Conservation (phyloP, 2,113 vertebrate species). For the Neotoma lepida region DNA sequence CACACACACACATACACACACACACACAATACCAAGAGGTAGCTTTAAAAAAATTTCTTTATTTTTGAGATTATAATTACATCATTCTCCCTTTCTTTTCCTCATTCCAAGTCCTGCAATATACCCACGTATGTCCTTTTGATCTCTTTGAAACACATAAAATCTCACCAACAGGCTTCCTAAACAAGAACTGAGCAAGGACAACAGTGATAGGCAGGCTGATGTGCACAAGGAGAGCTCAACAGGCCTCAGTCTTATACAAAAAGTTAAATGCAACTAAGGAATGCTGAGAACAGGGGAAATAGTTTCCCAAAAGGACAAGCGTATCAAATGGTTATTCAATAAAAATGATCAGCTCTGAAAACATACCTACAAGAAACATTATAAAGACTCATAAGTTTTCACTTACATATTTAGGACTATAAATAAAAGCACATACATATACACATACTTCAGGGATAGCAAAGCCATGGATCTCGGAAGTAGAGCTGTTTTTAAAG, state of each 20-base stretch:
- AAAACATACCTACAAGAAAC: not conserved
- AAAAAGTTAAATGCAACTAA: not conserved
- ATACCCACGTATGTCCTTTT: accelerated
- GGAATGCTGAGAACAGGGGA: not conserved
- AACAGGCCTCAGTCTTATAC: not conserved
- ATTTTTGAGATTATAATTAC: not conserved
- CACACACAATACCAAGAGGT: not conserved
- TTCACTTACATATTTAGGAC: too few species aligned
- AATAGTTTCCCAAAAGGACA: not conserved
- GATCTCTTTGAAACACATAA: not conserved
- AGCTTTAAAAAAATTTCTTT: not conserved
- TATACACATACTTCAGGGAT: not conserved
- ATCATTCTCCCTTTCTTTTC: not conserved
- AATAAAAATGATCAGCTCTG: not conserved
- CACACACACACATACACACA: not conserved
- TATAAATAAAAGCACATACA: not conserved
- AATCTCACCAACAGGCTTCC: not conserved
- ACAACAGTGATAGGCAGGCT: not conserved
- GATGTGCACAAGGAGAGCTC: not conserved
- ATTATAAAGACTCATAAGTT: not conserved
- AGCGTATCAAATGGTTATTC: not conserved
- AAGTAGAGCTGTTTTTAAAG: not conserved
- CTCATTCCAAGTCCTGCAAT: not conserved
- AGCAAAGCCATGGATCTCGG: not conserved
- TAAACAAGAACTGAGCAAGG: not conserved